Base-by-base conservation (phyloP, 2,888 invertebrate species). In the Plagodis pulveraria region DNA sequence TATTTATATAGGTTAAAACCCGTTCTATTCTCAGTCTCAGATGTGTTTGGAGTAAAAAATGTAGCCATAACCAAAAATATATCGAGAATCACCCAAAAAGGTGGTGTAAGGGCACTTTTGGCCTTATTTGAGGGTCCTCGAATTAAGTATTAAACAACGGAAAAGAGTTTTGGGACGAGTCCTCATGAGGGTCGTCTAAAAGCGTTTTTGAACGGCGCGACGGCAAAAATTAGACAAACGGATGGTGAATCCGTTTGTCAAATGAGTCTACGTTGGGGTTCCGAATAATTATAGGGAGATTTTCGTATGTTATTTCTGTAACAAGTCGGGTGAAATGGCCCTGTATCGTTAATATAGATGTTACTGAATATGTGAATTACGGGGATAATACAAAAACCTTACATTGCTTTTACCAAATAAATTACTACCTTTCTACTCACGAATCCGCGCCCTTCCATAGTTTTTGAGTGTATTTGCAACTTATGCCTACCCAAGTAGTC, bases 141-240 rank as follows among this genome's bases (percentile, higher is more conserved):
- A 74, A 79, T 77, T 74, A 77, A 77, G 71, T 71, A 77, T 76
- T 76, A 74, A 79, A 73, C 67, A 69, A 67, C 63, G 59, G 49
- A 56, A 67, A 69, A 67, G 65, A 66, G 66, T 63, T 67, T 58
- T 62, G 60, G 68, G 67, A 62, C 60, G 62, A 68, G 56, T 64
- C 66, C 67, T 71, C 64, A 63, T 58, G 59, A 71, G 73, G 72
- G 70, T 65, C 56, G 57, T 72, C 70, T 68, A 68, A 74, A 74
- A 72, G 65, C 65, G 68, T 73, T 72, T 22, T 66, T 63, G 61
- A 65, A 56, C 63, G 59, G 53, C 56, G 56, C n/a, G 49, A 54
- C 33, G 45, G 44, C 57, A 48, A 52, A 60, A 56, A 56, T 56
- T 56, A 56, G 44, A 38, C 48, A 43, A 51, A 48, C 34, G 48